These are phyloP conservation scores for Agrilus biguttatus DNA, from an alignment of 2,888 invertebrate species.

Conservation along the genomic window DNA sequence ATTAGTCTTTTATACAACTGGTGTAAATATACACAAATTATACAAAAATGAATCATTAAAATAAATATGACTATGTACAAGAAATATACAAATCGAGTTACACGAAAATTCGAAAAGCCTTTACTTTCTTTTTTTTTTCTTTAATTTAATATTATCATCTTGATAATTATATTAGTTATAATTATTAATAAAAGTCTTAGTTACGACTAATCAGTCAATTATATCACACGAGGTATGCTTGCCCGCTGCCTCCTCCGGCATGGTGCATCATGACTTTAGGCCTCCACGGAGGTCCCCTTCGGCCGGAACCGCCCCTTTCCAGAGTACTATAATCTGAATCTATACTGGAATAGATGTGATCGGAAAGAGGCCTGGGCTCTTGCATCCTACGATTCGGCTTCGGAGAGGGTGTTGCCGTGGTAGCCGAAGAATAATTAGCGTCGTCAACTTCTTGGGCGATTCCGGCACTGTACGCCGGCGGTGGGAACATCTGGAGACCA, in stretches of 20 bases:
- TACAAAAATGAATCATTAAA: conserved; percentile 28
- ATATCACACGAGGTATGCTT: conserved; percentile 60
- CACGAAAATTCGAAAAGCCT: conserved; percentile 18
- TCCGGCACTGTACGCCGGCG: conserved; percentile 29
- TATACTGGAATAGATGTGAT: conserved; percentile 82
- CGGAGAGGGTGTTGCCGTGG: conserved; percentile 50
- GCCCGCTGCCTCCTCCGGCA: conserved; percentile 37
- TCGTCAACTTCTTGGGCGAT: conserved; percentile 37
- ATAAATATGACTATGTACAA: conserved; percentile 35
- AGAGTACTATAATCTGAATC: conserved; percentile 78
- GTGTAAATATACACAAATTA: conserved; percentile 35
- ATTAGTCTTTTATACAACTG: conserved; percentile 25
- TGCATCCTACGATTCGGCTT: conserved; percentile 29
- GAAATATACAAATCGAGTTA: conserved; percentile 28
- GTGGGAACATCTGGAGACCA: conserved; percentile 38
- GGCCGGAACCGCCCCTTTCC: conserved; percentile 48
- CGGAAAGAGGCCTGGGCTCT: conserved; percentile 63
- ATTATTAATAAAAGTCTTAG: conserved; percentile 10
- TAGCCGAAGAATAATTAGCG: conserved; percentile 48
- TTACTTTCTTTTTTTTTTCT: conserved; percentile 7
- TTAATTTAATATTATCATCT: conserved; percentile 3
- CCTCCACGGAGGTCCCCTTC: conserved; percentile 40
- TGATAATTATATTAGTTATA: conserved; percentile 8
- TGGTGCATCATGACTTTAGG: conserved; percentile 31
- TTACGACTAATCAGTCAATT: conserved; percentile 31